Evolutionary conservation across 2,113 vertebrate species (phyloP), one percentile per base, ranked within the genome.

Genomic region (Clupea harengus): DNA sequence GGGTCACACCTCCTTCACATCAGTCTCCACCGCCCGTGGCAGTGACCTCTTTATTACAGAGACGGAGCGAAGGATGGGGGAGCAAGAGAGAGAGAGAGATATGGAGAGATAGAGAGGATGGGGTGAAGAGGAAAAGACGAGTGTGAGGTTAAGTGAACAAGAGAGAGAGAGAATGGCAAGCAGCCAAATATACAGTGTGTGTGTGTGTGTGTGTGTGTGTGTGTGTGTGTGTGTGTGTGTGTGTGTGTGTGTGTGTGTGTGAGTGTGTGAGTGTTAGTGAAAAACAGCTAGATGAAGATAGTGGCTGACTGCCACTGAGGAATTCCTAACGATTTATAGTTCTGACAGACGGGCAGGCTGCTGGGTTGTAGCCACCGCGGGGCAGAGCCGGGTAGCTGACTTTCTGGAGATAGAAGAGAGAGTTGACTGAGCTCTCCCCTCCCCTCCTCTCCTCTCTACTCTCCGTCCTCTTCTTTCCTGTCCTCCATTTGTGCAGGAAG

Each of bases 241-340:
- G 25, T 28, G 64, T 72, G 64, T 13, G 25, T 72, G 64, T 72
- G 64, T 72, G 64, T 15, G 64, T 72, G 64, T 72, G n/a, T 32
- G 11, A 10, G 64, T 9, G 64, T 72, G 28, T 25, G 25, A 11
- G 54, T 18, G 11, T 0, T 0, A 45, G 84, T 52, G 78, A 45
- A 25, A 47, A 49, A 85, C 39, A 72, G 72, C 72, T 32, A 78
- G 28, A 39, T 78, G 72, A 15, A 32, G 72, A 17, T 28, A 32
- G 72, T 78, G 81, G 83, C 67, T 46, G 84, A 90, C 89, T 89
- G 90, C 81, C 80, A 49, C 45, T 88, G 78, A 88, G 91, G 93
- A 93, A 94, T 95, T 91, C 87, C 32, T 85, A 87, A 90, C 3
- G 87, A 93, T 93, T 93, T 92, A 93, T 91, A 91, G 64, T 86